Evolutionary conservation across 1,140 invertebrate species (phyloP), one percentile per base, ranked within the genome.

Genomic region (Drosophila tropicalis): DNA sequence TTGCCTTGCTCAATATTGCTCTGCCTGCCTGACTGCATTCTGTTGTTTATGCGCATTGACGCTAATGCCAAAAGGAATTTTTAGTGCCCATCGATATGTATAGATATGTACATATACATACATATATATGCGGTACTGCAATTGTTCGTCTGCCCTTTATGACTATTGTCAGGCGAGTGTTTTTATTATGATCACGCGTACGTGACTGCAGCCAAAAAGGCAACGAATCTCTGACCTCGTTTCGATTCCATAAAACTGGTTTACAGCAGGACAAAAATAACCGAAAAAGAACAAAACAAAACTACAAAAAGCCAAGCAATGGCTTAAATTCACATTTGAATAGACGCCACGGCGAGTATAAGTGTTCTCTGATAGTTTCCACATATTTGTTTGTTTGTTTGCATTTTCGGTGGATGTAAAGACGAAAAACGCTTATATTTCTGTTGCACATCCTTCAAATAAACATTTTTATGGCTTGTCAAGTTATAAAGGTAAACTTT

Each of bases 31-130:
- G 40, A 36, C 41, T 54, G 70, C 60, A 57, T 64, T 72, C 76
- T 72, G 70, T 82, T 82, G 75, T 86, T 86, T 79, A 79, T 74
- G 71, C 80, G 72, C 82, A 69, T 71, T 82, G 82, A 69, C 73
- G 72, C 82, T 79, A 81, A 79, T 86, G 79, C 76, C 79, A 76
- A 36, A 62, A 62, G 36, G 60, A 58, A 58, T 58, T 58, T 51
- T 58, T 34, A 36, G 32, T 58, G 56, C 34, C 56, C 56, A 58
- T 58, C 56, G 32, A 58, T 58, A 58, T 36, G 15, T 36, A 36
- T 12, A 15, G 6, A 58, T 19, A 57, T 19, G 6, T 5, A 29
- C 29, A 57, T 36, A 29, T 29, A 12, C 32, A n/a, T 55, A 15
- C 5, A 19, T 19, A 19, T 39, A 32, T 65, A 25, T 72, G 64